Conservation (phyloP, 1,140 invertebrate genomes). For the Bilobella aurantiaca region DNA sequence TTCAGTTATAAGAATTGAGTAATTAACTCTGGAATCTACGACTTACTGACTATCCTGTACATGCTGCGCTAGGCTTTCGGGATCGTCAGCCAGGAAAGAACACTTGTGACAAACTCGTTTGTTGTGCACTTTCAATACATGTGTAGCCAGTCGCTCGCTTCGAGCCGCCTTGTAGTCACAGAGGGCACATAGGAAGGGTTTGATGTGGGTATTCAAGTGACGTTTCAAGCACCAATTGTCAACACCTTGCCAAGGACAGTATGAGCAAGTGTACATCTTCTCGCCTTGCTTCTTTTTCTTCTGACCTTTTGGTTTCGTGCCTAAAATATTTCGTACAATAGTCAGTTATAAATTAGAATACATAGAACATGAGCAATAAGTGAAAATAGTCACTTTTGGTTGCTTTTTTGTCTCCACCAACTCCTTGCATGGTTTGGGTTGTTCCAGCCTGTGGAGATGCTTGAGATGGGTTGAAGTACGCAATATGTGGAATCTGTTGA, state of each 20-base stretch:
- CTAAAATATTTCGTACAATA: too few species aligned
- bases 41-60: constrained; percentile 49
- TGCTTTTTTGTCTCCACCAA: constrained; percentile 33
- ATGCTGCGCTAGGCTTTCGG: constrained; percentile 62
- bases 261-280: constrained; percentile 65
- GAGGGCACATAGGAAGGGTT: constrained; percentile 74
- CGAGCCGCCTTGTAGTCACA: constrained; percentile 85
- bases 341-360: too few species aligned
- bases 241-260: constrained; percentile 81
- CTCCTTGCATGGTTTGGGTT: constrained; percentile 28
- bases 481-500: constrained; percentile 33
- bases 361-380: too few species aligned
- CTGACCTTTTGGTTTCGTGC: constrained; percentile 41
- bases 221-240: constrained; percentile 87
- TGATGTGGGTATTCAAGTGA: constrained; percentile 81
- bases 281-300: constrained; percentile 42
- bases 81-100: constrained; percentile 69
- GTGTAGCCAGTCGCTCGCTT: constrained; percentile 71
- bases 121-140: constrained; percentile 81
- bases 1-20: constrained; percentile 1
- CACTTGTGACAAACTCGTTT: constrained; percentile 78
- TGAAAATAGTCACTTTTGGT: constrained; percentile 1
- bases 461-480: constrained; percentile 32
- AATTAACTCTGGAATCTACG: neutral
- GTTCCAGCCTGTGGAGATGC: constrained; percentile 25